Evolutionary conservation across 1,140 invertebrate species (phyloP), one percentile per base, ranked within the genome.

Genomic region (Apis florea): DNA sequence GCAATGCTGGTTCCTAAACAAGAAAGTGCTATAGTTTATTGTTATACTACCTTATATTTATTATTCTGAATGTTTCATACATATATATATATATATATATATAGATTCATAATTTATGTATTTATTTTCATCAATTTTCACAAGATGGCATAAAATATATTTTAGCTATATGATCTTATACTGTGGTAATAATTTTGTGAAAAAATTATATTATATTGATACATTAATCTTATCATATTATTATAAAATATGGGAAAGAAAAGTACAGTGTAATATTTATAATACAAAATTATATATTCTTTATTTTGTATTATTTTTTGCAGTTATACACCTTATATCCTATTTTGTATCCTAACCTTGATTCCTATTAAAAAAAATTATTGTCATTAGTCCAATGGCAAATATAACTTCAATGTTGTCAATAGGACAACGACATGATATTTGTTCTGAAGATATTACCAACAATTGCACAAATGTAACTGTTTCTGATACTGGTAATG

Each of bases 331-430:
- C 3, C 15, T 80, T 58, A 58, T 15, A n/a, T 51, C 11, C 51
- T 24, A 19, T 66, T 56, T 54, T 67, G 15, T 40, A 59, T 58
- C 54, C 49, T 61, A 70, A 82, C 80, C 74, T 82, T 68, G 51
- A 17, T 67, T 54, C 40, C 8, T 58, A 24, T 51, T 24, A 24
- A 12, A 74, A 49, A 67, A 66, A 63, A 51, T 67, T 59, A 26
- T 80, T 80, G 5, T 56, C 15, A 26, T 79, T 79, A 17, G 51
- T 31, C 10, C 49, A 80, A 80, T 80, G 70, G 78, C 77, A 69
- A 74, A 67, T 80, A 72, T 47, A 80, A 31, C 47, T 61, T 74
- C 82, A 69, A 69, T 80, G 64, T 70, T 83, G 40, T 61, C 69
- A 17, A 31, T 83, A 26, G 69, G 26, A 54, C 68, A 59, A 49